Evolutionary conservation across 2,113 vertebrate genomes (phyloP), one percentile per base, ranked within the genome.

Genomic region (Odobenus rosmarus): DNA sequence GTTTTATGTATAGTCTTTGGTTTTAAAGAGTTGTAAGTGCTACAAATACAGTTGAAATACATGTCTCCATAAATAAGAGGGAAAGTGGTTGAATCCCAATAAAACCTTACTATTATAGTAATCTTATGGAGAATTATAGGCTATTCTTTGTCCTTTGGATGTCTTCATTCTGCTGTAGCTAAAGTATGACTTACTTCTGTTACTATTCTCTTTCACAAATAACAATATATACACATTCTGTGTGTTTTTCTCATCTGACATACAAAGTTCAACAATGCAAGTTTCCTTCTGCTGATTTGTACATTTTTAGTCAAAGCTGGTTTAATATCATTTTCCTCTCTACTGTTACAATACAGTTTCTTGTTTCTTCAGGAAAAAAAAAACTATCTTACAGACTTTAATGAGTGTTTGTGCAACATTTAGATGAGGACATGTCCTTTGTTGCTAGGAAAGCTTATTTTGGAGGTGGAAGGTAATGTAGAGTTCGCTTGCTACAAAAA

Each of bases 21-120:
- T 85, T 96, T 95, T 97, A 95, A 97, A 96, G 71, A 96, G 18
- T 90, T 88, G 31, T 89, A 83, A 80, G 59, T 83, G 49, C 51
- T 95, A 87, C 85, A 96, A 51, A 96, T 89, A 96, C 12, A 92
- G 33, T 77, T 94, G 89, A 97, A 89, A 91, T 83, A 85, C 12
- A 57, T 62, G 33, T 71, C 57, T 94, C 88, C 72, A 85, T 96
- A 97, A 94, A 93, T 94, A 95, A 85, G 51, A 91, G 26, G 33
- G 33, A 84, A 84, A 93, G 59, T 92, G 57, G 86, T 59, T 94
- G 88, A 92, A 76, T 95, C n/a, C 49, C 64, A 95, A 64, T 95
- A 97, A 95, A 96, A 89, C 51, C 16, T 88, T 67, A 59, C 79
- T 92, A 36, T 81, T 93, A 80, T 4, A 39, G 51, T 83, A 81